Conservation (phyloP, 1,140 invertebrate species). For the Zeugodacus cucurbitae region DNA sequence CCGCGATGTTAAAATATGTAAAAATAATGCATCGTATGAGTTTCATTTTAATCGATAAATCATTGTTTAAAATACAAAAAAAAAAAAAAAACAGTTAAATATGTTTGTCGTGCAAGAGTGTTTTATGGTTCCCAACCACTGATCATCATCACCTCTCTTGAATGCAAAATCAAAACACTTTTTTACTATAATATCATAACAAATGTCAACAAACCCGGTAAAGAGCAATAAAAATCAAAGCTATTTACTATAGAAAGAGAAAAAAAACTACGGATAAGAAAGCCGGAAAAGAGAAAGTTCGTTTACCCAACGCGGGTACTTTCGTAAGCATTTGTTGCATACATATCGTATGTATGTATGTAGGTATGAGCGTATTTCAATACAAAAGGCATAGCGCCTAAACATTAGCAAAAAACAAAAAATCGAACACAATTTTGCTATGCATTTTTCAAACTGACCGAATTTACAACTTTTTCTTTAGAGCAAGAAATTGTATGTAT, state of each 20-base stretch:
- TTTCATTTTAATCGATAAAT: too few species aligned
- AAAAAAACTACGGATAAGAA: background rate
- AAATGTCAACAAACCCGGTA: background rate
- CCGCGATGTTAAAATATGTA: too few species aligned
- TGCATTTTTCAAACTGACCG: conserved; percentile 1
- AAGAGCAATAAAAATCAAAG: background rate
- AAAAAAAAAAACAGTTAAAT: too few species aligned
- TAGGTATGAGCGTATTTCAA: background rate
- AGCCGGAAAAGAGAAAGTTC: conserved; percentile 32
- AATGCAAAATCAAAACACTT: too few species aligned
- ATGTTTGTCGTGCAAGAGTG: too few species aligned
- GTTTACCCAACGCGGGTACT: conserved; percentile 13
- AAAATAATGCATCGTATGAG: too few species aligned
- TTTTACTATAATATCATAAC: too few species aligned
- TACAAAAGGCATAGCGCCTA: background rate
- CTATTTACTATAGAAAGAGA: background rate
- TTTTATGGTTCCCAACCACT: too few species aligned
- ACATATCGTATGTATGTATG: background rate
- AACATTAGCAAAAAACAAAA: background rate
- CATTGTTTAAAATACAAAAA: too few species aligned
- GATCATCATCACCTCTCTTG: too few species aligned
- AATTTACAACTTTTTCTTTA: background rate
- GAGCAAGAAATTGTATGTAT: background rate
- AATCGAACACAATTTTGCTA: background rate
- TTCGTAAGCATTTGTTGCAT: background rate